phyloP scores from a whole-genome alignment of 1,140 invertebrate species.

The Philotrypesis tridentata region DNA sequence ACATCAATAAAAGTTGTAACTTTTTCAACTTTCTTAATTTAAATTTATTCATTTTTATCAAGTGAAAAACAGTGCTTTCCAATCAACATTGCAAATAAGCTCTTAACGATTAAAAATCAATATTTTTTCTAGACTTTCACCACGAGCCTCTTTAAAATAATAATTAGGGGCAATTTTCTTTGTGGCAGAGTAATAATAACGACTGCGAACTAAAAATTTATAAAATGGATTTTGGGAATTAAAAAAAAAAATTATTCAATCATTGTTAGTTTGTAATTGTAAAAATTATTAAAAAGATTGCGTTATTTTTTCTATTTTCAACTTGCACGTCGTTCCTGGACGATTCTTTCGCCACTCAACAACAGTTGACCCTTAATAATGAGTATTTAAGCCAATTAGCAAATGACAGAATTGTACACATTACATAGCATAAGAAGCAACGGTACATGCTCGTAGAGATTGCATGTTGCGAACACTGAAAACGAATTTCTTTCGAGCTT shows the following conservation, averaged over 20 bases:
- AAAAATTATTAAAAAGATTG: conserved; percentile 35
- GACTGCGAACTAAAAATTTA: conserved; percentile 25
- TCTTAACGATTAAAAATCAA: conserved; percentile 20
- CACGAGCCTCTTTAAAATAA: conserved; percentile 17
- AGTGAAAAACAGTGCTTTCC: conserved; percentile 17
- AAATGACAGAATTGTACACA: conserved; percentile 72
- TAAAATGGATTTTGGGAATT: conserved; percentile 25
- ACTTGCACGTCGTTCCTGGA: conserved; percentile 56
- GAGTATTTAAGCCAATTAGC: conserved; percentile 72
- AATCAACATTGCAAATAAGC: conserved; percentile 6
- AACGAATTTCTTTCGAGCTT: not conserved
- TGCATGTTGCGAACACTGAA: conserved; percentile 24
- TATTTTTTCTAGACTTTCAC: conserved; percentile 11
- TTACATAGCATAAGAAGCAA: conserved; percentile 70
- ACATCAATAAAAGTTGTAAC: conserved; percentile 1
- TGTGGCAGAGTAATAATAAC: conserved; percentile 23
- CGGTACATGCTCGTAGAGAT: conserved; percentile 67
- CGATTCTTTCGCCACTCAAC: conserved; percentile 61
- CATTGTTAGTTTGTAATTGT: conserved; percentile 49
- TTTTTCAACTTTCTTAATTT: conserved; percentile 7
- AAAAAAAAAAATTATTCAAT: conserved; percentile 21
- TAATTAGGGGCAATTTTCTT: conserved; percentile 31
- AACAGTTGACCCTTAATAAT: conserved; percentile 70
- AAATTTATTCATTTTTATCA: conserved; percentile 2
- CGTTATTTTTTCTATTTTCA: conserved; percentile 47